Evolutionary conservation across 2,888 invertebrate genomes (phyloP).

Genomic region (Amphipoea oculea): DNA sequence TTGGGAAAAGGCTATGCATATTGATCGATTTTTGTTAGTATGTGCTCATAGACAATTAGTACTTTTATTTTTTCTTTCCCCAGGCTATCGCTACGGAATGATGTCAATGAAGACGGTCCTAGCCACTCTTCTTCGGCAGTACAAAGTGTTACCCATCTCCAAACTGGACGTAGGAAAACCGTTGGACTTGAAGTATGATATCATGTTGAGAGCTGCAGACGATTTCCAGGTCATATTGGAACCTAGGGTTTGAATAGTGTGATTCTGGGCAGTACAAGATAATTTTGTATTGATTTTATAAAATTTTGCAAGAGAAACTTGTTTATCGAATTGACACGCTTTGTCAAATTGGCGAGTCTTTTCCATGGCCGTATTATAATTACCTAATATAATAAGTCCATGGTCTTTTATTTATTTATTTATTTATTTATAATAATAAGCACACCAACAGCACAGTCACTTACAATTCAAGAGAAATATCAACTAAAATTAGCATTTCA

Average conservation of each 20-base stretch:
- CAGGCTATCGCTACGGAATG: slow-evolving; percentile 76
- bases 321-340: background rate
- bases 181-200: slow-evolving; percentile 71
- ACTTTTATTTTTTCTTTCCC: background rate
- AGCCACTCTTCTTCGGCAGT: slow-evolving; percentile 68
- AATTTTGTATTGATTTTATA: background rate
- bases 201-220: slow-evolving; percentile 78
- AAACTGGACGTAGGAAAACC: slow-evolving; percentile 57
- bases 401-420: too few species aligned
- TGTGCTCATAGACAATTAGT: too few species aligned
- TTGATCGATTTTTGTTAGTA: too few species aligned
- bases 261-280: background rate
- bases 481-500: too few species aligned
- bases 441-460: too few species aligned
- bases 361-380: too few species aligned
- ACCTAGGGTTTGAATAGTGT: slow-evolving; percentile 52
- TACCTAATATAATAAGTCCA: too few species aligned
- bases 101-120: slow-evolving; percentile 75
- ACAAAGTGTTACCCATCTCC: slow-evolving; percentile 65
- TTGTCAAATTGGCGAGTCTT: background rate
- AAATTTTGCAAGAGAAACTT: too few species aligned
- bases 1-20: too few species aligned
- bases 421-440: too few species aligned
- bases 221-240: slow-evolving; percentile 72
- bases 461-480: too few species aligned